Evolutionary conservation across 2,113 vertebrate genomes (phyloP), one percentile per base, ranked within the genome.

Genomic region (Sorex araneus): DNA sequence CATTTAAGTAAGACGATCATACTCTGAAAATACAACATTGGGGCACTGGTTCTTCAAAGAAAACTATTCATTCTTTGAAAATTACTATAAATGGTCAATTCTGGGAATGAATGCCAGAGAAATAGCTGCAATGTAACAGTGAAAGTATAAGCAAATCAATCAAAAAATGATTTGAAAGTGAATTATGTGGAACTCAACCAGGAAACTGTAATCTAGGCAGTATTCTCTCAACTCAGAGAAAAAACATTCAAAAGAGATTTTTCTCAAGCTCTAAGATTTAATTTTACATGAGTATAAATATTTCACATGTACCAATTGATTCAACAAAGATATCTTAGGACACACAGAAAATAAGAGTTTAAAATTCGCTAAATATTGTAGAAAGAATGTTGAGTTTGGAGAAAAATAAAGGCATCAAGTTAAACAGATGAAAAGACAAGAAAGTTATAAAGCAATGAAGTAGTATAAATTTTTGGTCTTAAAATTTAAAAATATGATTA

Each of bases 271-370:
- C 19, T 18, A 47, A 76, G 15, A 69, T 67, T 6, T 64, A 47
- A 45, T 70, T 91, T 7, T 82, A 45, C 6, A 89, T 0, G 32
- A 21, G 0, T 40, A 57, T 79, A 95, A 95, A 94, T 40, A 67
- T 6, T 90, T 76, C 83, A 8, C 6, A 28, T 40, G 1, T 36
- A 70, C 23, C 77, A 84, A 57, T 18, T 78, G 18, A 77, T 85
- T 91, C 18, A 66, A 34, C 13, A 84, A 87, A 92, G 21, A 63
- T 63, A 54, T 77, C 71, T 73, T 67, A 30, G 81, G 45, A 45
- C 27, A 27, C 1, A 45, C 3, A 43, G 30, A 8, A 3, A 75
- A 43, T 82, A 50, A 64, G 11, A 34, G 2, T 86, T 91, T 69
- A 71, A 91, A 32, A 69, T 69, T 84, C 30, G 57, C 2, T 28